Evolutionary conservation across 2,113 vertebrate genomes (phyloP), one percentile per base, ranked within the genome.

Genomic region (Pomatorhinus ruficollis): DNA sequence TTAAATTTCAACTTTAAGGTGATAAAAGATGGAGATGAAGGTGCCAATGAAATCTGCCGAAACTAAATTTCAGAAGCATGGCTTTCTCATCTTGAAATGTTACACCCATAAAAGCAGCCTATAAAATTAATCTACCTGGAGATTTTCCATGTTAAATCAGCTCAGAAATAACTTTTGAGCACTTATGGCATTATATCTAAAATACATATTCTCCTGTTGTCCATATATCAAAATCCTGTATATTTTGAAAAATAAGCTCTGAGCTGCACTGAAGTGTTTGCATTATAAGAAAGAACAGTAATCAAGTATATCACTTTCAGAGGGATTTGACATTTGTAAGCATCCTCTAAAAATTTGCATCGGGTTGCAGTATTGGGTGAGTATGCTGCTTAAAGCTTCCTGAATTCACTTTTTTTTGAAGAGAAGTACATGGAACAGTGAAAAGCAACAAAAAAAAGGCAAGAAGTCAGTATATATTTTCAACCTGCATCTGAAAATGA

Each of bases 41-140:
- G 27, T 94, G 47, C 90, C 93, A 77, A 90, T 82, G 95, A 96
- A 96, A 97, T 94, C 95, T 87, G 80, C 88, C 16, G 40, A 96
- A 96, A 95, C 93, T 28, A 96, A 95, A 71, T 96, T 93, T 79
- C 90, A 95, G 91, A 96, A 97, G 84, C 96, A 94, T 44, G 15
- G 90, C 91, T 97, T 97, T 94, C 92, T 97, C 96, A 87, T 97
- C 94, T 94, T 96, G 95, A 97, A 98, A 97, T 96, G 97, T 95
- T 96, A 82, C 79, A 93, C 72, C 85, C 83, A 95, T 97, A 97
- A 97, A 98, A 94, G 86, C 65, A 93, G 71, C 80, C 94, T 90
- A 89, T 97, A 97, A 97, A 97, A 97, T 97, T 95, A 92, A 97
- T 96, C 96, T 97, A 78, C 96, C 96, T 97, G 96, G 94, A 94